A percentile compares a stretch with the other conserved stretches of the same genome.
These are phyloP conservation scores for Patiria pectinifera DNA, from an alignment of 53 echinoderm and acorn worm species.

Conservation along the genomic window DNA sequence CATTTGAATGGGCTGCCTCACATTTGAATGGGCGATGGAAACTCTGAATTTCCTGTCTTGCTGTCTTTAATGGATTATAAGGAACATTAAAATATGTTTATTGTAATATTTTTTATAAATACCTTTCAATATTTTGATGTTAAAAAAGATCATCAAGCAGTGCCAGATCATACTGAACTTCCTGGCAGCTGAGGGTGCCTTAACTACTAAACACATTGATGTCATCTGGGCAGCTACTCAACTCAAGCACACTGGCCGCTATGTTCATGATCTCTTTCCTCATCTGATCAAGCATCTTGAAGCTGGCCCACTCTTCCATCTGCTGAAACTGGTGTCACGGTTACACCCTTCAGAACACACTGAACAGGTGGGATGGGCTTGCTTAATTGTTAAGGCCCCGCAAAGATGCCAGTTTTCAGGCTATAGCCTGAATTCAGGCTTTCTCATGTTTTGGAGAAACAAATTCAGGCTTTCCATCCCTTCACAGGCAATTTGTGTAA, in stretches of 20 bases:
- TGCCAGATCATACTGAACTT: constrained; percentile 93
- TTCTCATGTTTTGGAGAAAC: background rate
- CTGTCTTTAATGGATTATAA: too few relatives aligned
- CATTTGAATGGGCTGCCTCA: too few relatives aligned
- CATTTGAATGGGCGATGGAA: too few relatives aligned
- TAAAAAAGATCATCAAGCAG: constrained; percentile 85
- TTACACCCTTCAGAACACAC: constrained; percentile 90
- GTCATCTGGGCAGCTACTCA: constrained; percentile 89
- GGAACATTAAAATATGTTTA: too few relatives aligned
- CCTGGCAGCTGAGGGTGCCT: constrained; percentile 87
- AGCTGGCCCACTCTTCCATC: constrained; percentile 79
- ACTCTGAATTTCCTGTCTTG: too few relatives aligned
- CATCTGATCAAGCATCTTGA: constrained; percentile 89
- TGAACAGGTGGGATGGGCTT: constrained; percentile 74
- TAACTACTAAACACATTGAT: constrained; percentile 84
- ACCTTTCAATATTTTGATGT: background rate
- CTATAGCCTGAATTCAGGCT: too few relatives aligned
- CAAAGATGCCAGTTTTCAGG: too few relatives aligned
- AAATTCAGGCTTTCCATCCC: too few relatives aligned
- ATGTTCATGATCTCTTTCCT: constrained; percentile 88
- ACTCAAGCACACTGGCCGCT: constrained; percentile 92
- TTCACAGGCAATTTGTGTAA: too few relatives aligned
- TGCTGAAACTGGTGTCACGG: constrained; percentile 83
- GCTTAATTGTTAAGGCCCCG: background rate
- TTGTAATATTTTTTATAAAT: background rate